Percentiles rank a stretch among this genome's conserved stretches.
Conservation (phyloP, 53 echinoderm and acorn worm genomes). For the Apostichopus leukothele region DNA sequence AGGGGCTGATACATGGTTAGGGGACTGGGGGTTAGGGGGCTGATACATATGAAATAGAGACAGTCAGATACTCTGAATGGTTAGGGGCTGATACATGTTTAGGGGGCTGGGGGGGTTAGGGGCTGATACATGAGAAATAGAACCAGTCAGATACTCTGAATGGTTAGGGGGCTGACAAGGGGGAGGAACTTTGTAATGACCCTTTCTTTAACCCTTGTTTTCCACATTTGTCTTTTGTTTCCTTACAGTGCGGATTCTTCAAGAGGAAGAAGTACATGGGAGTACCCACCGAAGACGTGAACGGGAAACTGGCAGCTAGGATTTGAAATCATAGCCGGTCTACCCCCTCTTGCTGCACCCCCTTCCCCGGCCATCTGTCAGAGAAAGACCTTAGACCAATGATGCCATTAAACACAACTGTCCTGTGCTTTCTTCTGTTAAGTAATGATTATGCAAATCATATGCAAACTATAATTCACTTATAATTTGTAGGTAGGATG, state of each 20-base stretch:
- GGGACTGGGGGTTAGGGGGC: no score
- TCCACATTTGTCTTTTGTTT: neutral
- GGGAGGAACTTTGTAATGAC: no score
- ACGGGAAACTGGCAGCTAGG: constrained; percentile 25
- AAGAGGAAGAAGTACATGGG: constrained; percentile 26
- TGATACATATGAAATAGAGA: no score
- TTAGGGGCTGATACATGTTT: no score
- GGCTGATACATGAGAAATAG: no score
- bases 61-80: no score
- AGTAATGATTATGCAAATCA: neutral
- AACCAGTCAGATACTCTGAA: no score
- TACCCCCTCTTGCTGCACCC: neutral
- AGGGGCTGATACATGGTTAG: no score
- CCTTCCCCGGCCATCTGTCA: neutral
- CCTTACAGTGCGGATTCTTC: constrained; percentile 23
- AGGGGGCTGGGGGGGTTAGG: no score
- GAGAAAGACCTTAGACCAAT: neutral
- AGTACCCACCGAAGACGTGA: neutral
- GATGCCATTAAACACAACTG: neutral
- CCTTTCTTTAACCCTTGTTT: neutral
- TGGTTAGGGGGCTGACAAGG: no score
- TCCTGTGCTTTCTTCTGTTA: neutral
- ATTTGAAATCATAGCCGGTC: neutral
- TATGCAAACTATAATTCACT: neutral
- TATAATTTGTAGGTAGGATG: no score